phyloP scores from a whole-genome alignment of 2,797 vertebrate genomes.

The Bradypus variegatus region DNA sequence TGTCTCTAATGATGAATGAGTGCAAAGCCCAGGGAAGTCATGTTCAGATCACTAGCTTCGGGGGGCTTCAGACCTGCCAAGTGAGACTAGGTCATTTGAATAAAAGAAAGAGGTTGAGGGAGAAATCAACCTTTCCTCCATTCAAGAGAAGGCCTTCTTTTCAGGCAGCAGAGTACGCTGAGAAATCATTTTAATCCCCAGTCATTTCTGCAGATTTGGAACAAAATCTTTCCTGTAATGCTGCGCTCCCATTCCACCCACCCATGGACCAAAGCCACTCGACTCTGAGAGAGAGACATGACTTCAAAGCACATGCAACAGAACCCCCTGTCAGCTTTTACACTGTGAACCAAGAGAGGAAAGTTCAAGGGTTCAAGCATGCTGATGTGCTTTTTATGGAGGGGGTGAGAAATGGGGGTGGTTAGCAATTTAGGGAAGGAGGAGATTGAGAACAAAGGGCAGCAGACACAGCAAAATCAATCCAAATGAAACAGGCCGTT shows the following conservation, averaged over 20 bases:
- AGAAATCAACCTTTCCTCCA: neutral
- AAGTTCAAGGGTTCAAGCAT: neutral
- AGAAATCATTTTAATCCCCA: neutral
- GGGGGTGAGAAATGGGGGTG: neutral
- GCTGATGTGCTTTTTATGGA: neutral
- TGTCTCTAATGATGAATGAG: neutral
- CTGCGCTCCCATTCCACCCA: neutral
- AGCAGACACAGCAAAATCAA: slow-evolving; percentile 34
- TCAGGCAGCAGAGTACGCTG: neutral
- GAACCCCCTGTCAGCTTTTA: neutral
- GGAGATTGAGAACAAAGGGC: neutral
- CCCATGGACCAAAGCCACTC: neutral
- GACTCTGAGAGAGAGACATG: neutral
- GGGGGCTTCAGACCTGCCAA: neutral
- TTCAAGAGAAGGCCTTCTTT: neutral
- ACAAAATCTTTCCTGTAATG: neutral
- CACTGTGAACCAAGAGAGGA: neutral
- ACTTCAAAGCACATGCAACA: slow-evolving; percentile 28
- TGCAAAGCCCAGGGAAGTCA: neutral
- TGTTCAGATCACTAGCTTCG: neutral
- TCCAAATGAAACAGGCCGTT: neutral
- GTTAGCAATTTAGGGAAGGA: neutral
- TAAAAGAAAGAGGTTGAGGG: neutral
- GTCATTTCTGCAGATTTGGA: neutral
- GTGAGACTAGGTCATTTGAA: neutral